Evolutionary conservation across 2,888 invertebrate species (phyloP).

Genomic region (Lingula anatina): DNA sequence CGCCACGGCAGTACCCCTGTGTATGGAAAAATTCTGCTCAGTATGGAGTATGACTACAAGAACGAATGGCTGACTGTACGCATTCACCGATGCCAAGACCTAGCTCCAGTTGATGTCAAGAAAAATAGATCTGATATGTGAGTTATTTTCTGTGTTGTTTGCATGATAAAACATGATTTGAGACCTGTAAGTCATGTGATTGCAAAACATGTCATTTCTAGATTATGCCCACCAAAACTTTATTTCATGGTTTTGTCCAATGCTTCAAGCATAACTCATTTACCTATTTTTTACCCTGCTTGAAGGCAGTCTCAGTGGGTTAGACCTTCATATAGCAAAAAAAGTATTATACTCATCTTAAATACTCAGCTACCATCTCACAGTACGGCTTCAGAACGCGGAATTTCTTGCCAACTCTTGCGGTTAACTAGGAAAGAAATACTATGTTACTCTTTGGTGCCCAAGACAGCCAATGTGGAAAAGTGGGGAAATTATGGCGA

Average conservation of each 20-base stretch:
- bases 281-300: neutral
- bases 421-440: too few relatives aligned
- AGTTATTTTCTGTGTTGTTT: too few relatives aligned
- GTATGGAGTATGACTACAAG: constrained; percentile 88
- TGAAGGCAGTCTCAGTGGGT: neutral
- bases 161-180: too few relatives aligned
- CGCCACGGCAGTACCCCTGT: constrained; percentile 82
- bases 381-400: too few relatives aligned
- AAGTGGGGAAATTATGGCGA: too few relatives aligned
- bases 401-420: too few relatives aligned
- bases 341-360: too few relatives aligned
- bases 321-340: constrained; percentile 64
- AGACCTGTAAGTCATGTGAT: too few relatives aligned
- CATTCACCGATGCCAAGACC: constrained; percentile 82
- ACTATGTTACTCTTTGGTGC: too few relatives aligned
- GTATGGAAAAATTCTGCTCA: constrained; percentile 87
- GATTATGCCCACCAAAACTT: neutral
- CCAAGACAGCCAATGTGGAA: too few relatives aligned
- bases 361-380: too few relatives aligned
- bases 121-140: constrained; percentile 91
- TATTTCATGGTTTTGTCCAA: neutral
- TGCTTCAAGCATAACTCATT: neutral
- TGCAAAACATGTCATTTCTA: neutral
- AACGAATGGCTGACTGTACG: constrained; percentile 80
- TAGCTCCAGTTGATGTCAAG: constrained; percentile 86